Evolutionary conservation across 2,888 invertebrate genomes (phyloP).

Genomic region (Emesis furor): DNA sequence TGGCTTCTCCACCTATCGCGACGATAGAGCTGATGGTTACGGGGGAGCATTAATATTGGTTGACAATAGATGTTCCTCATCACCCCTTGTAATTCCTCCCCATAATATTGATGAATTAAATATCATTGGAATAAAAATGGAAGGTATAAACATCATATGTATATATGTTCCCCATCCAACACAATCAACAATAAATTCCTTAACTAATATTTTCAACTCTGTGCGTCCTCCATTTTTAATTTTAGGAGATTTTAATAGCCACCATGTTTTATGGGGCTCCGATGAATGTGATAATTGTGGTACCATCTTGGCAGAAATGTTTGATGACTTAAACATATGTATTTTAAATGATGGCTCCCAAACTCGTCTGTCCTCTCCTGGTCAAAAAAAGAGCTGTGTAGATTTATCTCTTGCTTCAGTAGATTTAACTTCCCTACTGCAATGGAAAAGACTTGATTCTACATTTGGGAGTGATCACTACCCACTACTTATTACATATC

Average conservation of each 20-base stretch:
- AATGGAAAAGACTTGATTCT: background rate
- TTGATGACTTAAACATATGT: background rate
- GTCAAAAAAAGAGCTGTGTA: background rate
- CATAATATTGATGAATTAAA: background rate
- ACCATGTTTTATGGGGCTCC: background rate
- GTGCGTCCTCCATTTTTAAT: background rate
- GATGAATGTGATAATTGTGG: background rate
- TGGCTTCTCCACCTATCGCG: background rate
- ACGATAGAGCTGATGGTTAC: background rate
- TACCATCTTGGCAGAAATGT: background rate
- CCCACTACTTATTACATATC: background rate
- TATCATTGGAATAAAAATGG: background rate
- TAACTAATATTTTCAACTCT: background rate
- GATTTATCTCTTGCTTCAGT: background rate
- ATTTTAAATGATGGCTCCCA: background rate
- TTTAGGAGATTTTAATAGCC: conserved; percentile 1
- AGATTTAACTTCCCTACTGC: background rate
- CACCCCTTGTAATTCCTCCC: background rate
- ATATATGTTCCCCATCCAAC: conserved; percentile 3
- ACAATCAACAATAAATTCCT: background rate
- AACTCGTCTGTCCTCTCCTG: background rate
- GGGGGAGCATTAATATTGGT: background rate
- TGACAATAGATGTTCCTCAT: background rate
- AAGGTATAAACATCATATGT: background rate
- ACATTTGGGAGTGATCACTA: conserved; percentile 10